Conservation (phyloP, 2,113 vertebrate species). For the Uria aalge region DNA sequence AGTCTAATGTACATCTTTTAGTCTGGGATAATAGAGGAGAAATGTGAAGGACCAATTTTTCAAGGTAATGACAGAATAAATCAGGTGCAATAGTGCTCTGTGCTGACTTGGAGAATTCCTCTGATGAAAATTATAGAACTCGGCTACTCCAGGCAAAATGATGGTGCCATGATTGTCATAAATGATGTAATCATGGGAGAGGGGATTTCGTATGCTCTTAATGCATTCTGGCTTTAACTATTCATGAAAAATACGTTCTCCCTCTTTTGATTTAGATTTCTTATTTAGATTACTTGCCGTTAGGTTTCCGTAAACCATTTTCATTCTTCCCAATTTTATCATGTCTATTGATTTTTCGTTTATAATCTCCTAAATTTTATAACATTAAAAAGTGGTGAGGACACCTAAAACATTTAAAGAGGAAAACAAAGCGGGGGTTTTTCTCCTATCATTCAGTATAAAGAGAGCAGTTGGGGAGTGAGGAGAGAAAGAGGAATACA, state of each 20-base stretch:
- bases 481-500: neutral
- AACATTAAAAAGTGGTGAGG: constrained; percentile 30
- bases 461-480: neutral
- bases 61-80: constrained; percentile 86
- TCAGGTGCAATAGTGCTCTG: constrained; percentile 73
- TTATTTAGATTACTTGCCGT: constrained; percentile 64
- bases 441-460: constrained; percentile 4
- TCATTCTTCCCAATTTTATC: constrained; percentile 48
- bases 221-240: constrained; percentile 60
- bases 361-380: constrained; percentile 46
- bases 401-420: constrained; percentile 17
- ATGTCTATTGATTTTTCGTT: constrained; percentile 43
- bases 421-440: neutral
- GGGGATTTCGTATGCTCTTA: constrained; percentile 42
- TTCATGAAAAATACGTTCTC: constrained; percentile 52
- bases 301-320: constrained; percentile 56
- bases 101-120: constrained; percentile 72
- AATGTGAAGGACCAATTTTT: constrained; percentile 81
- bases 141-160: constrained; percentile 77
- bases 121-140: constrained; percentile 77
- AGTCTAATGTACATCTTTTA: constrained; percentile 77
- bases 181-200: constrained; percentile 71
- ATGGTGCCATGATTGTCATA: constrained; percentile 68
- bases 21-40: constrained; percentile 80
- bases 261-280: constrained; percentile 50